phyloP scores from a whole-genome alignment of 2,797 vertebrate genomes.

The Vireo griseus region DNA sequence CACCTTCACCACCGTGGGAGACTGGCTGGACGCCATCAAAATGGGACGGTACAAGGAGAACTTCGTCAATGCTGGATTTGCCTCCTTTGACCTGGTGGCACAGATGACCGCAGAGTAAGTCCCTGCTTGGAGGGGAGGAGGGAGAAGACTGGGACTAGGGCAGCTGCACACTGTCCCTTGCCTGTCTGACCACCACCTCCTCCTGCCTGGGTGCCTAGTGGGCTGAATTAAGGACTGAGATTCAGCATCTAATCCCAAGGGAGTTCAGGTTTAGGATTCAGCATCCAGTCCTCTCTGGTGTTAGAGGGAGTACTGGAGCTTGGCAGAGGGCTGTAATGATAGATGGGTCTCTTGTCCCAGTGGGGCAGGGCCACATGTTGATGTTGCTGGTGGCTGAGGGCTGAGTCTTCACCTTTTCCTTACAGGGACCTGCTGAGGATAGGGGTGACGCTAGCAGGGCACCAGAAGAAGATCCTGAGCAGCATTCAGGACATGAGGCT shows the following conservation, averaged over 20 bases:
- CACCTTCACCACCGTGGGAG: slow-evolving; percentile 97
- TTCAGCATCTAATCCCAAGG: background rate
- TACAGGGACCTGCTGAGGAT: slow-evolving; percentile 94
- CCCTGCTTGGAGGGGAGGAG: background rate
- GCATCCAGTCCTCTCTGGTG: background rate
- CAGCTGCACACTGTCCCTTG: background rate
- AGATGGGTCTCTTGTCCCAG: background rate
- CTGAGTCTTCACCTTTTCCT: background rate
- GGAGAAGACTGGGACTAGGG: background rate
- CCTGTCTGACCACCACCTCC: background rate
- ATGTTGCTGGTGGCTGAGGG: background rate
- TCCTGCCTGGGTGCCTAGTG: background rate
- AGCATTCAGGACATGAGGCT: slow-evolving; percentile 99
- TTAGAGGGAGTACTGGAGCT: background rate
- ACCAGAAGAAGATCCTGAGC: slow-evolving; percentile 98
- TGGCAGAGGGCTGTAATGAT: background rate
- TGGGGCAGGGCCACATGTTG: background rate
- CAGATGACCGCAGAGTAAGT: slow-evolving; percentile 93
- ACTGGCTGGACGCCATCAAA: slow-evolving; percentile 99
- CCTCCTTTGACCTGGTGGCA: slow-evolving; percentile 97
- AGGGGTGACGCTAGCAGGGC: slow-evolving; percentile 94
- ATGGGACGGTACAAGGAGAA: slow-evolving; percentile 99
- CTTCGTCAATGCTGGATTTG: slow-evolving; percentile 95
- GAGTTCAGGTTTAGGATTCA: background rate
- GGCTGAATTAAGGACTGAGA: background rate